A percentile compares a stretch with the other conserved stretches of the same genome.
These are phyloP conservation scores for Corydoras maculifer DNA, from an alignment of 2,113 vertebrate genomes.

Conservation along the genomic window DNA sequence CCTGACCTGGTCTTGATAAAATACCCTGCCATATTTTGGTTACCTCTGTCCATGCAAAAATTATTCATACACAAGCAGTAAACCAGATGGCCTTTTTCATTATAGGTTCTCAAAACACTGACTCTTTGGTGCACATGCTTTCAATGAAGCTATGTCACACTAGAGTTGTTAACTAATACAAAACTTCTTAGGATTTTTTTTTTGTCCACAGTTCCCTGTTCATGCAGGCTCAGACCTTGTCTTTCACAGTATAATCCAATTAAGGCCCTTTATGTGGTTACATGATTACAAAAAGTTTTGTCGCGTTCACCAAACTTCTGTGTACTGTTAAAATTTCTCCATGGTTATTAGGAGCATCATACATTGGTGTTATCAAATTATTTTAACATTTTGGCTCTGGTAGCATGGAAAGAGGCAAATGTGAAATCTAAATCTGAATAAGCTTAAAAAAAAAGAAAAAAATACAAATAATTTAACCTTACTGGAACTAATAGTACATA, in stretches of 20 bases:
- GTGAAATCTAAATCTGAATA: no score
- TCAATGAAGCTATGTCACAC: constrained; percentile 15
- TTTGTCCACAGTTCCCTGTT: constrained; percentile 4
- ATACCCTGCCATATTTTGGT: background rate
- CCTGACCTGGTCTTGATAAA: background rate
- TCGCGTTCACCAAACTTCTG: background rate
- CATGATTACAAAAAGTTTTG: constrained; percentile 6
- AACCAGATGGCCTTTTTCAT: background rate
- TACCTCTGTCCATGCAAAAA: background rate
- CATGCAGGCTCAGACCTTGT: background rate
- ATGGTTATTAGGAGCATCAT: no score
- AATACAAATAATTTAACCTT: no score
- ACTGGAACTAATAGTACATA: no score
- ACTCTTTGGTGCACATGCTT: constrained; percentile 13
- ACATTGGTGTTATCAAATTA: no score
- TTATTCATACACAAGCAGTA: background rate
- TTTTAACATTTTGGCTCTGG: no score
- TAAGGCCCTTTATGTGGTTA: constrained; percentile 21
- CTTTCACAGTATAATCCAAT: constrained; percentile 3
- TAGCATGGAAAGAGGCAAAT: no score
- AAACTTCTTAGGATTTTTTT: background rate
- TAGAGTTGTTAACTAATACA: constrained; percentile 8
- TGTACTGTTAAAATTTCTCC: background rate
- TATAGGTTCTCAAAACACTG: constrained; percentile 15
- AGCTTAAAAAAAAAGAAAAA: no score